A percentile compares a stretch with the other conserved stretches of the same genome.
phyloP scores from a whole-genome alignment of 2,113 vertebrate genomes.

The Eulemur macaco region DNA sequence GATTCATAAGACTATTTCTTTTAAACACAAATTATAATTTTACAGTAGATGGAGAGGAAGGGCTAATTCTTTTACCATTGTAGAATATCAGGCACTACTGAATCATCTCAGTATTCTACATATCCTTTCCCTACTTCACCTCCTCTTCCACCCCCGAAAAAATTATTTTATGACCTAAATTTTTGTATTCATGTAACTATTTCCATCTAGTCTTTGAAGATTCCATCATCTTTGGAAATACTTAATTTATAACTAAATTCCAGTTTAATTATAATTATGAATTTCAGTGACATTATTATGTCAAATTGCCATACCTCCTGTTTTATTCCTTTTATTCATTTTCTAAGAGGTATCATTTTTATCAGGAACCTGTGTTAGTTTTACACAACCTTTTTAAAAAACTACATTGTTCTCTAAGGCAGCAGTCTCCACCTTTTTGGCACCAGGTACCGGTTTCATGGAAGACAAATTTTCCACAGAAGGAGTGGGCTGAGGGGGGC shows the following conservation, averaged over 20 bases:
- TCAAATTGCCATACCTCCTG: constrained; percentile 10
- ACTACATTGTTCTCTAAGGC: not conserved
- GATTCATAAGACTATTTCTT: constrained; percentile 44
- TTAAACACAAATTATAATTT: constrained; percentile 39
- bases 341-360: constrained; percentile 1
- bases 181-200: not conserved
- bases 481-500: no score
- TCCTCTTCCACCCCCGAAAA: not conserved
- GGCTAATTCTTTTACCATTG: not conserved
- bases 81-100: not conserved
- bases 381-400: not conserved
- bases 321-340: constrained; percentile 46
- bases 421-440: not conserved
- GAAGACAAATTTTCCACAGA: no score
- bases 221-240: constrained; percentile 38
- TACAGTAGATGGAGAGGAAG: not conserved
- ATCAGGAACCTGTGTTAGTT: not conserved
- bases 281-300: constrained; percentile 42
- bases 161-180: constrained; percentile 52
- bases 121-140: not conserved
- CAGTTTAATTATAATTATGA: constrained; percentile 54
- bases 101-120: not conserved
- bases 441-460: no score
- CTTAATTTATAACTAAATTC: constrained; percentile 52
- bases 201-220: constrained; percentile 21